These are phyloP conservation scores for Pedetes capensis DNA, from an alignment of 2,113 vertebrate species.

Conservation along the genomic window DNA sequence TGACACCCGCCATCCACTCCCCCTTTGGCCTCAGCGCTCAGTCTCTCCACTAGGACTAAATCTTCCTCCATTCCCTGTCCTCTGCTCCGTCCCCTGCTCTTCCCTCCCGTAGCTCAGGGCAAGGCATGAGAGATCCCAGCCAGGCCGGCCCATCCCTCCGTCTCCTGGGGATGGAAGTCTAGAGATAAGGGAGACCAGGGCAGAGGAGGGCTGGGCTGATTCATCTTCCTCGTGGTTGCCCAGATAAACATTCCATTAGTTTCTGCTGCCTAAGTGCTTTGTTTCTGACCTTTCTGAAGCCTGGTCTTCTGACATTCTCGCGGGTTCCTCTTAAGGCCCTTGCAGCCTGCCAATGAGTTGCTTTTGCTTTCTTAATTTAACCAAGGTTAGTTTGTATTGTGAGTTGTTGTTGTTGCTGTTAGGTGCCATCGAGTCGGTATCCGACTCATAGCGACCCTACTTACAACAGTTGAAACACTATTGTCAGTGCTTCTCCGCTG, in stretches of 20 bases:
- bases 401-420: no score
- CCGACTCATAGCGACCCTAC: no score
- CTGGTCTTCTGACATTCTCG: not conserved
- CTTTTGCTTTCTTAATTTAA: not conserved
- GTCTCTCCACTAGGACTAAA: not conserved
- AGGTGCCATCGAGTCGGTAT: no score
- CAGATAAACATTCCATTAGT: slow-evolving; percentile 6
- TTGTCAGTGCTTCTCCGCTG: no score
- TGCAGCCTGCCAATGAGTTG: not conserved
- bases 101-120: not conserved
- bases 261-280: not conserved
- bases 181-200: not conserved
- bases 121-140: not conserved
- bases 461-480: no score
- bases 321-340: not conserved
- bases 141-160: not conserved
- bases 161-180: not conserved
- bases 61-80: not conserved
- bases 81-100: not conserved
- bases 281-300: not conserved
- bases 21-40: no score
- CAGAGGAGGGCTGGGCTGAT: not conserved
- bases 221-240: not conserved
- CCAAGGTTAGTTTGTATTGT: not conserved
- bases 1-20: no score